A percentile compares a stretch with the other conserved stretches of the same genome.
These are phyloP conservation scores for Myodes glareolus DNA, from an alignment of 2,113 vertebrate species.

Conservation along the genomic window DNA sequence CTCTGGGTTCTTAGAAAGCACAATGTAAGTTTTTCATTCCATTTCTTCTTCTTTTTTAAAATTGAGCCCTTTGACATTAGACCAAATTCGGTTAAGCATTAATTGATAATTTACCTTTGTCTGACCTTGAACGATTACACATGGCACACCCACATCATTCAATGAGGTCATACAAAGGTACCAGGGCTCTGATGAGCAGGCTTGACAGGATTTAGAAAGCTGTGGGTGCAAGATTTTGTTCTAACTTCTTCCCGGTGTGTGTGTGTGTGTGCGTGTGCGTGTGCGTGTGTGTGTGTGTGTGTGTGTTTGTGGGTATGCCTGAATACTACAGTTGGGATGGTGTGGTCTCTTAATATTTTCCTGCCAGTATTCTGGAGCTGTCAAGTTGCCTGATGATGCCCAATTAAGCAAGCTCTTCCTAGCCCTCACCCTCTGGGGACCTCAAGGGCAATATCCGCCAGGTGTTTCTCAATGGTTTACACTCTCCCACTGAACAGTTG, in stretches of 20 bases:
- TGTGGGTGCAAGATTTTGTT: not conserved
- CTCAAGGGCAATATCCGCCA: conserved; percentile 48
- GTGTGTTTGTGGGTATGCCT: not conserved
- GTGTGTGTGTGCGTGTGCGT: no score
- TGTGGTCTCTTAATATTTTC: not conserved
- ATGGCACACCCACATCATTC: not conserved
- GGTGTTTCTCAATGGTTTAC: conserved; percentile 54
- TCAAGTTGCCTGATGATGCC: not conserved
- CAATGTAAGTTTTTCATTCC: not conserved
- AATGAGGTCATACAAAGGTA: not conserved
- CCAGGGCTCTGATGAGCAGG: not conserved
- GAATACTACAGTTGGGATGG: not conserved
- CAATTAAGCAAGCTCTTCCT: not conserved
- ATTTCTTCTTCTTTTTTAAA: not conserved
- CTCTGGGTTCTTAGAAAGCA: not conserved
- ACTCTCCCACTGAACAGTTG: not conserved
- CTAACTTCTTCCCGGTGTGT: not conserved
- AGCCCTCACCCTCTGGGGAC: conserved; percentile 35
- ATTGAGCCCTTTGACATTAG: not conserved
- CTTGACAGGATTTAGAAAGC: not conserved
- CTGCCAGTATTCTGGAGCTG: not conserved
- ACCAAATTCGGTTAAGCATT: not conserved
- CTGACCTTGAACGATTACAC: not conserved
- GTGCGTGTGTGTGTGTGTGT: no score
- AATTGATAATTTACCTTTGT: not conserved